A percentile compares a stretch with the other conserved stretches of the same genome.
These are phyloP conservation scores for Artemisiospiza belli DNA, from an alignment of 2,113 vertebrate genomes.

Conservation along the genomic window DNA sequence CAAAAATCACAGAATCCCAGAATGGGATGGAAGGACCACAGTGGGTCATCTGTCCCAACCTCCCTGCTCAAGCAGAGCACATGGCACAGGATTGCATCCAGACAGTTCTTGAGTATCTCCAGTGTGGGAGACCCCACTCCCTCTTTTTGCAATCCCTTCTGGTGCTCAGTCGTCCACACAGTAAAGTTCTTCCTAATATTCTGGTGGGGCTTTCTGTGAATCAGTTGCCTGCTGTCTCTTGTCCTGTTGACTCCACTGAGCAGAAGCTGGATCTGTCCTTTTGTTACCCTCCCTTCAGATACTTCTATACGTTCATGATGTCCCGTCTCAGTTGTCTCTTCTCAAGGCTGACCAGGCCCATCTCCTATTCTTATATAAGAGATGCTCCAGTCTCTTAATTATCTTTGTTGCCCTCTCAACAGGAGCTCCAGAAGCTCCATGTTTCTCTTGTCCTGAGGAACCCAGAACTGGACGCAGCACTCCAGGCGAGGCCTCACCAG, in stretches of 20 bases:
- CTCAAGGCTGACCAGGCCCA: background rate
- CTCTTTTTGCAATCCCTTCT: background rate
- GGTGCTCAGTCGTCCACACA: fast-evolving
- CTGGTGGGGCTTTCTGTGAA: background rate
- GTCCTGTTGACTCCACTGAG: background rate
- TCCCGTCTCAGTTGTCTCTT: background rate
- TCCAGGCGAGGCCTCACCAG: background rate
- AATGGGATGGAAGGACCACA: background rate
- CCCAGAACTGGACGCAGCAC: background rate
- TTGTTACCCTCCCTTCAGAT: background rate
- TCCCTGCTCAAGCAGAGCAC: background rate
- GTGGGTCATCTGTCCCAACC: background rate
- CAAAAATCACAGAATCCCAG: background rate
- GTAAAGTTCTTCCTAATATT: background rate
- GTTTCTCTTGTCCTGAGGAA: background rate
- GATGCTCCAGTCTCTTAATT: background rate
- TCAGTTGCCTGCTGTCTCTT: background rate
- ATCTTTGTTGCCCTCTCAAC: background rate
- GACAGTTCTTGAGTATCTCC: background rate
- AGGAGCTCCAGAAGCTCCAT: background rate
- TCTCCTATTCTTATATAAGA: background rate
- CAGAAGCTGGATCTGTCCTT: background rate
- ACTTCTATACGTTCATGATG: background rate
- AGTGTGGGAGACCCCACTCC: background rate
- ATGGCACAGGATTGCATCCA: background rate